Base-by-base conservation (phyloP, 2,888 invertebrate genomes). In the Oeneis ivallda region DNA sequence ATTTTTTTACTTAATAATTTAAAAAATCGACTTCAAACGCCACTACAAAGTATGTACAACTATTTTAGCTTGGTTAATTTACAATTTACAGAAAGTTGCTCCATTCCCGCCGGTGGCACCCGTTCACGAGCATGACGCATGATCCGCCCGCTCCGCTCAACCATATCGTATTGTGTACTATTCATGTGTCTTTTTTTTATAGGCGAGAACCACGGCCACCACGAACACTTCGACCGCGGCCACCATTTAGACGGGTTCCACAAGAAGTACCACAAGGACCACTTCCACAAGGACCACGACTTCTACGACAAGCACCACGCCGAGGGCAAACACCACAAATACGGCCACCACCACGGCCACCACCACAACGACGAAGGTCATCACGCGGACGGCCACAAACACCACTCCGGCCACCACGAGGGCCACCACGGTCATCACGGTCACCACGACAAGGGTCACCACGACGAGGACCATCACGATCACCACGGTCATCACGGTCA, bases 231-330 rank as follows among this genome's bases (percentile, higher is more conserved):
- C 13, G 56, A 56, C 56, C 39, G 56, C 17, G 56, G 56, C 17
- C 56, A 56, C 41, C 56, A 56, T 3, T 6, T 56, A 39, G 56
- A 56, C 39, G 56, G 56, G 13, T 56, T 56, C 56, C 56, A 56
- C 41, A 56, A 96, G 86, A 96, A 96, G 78, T 95, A 95, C 76
- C 96, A 96, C 84, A 97, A 97, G 82, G 96, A 97, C 79, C 97
- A 97, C 81, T 96, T 95, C 84, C 95, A 96, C 79, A 97, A 97
- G 84, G 95, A 96, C 78, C 96, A 96, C 82, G 96, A 96, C 91
- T 97, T 97, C 93, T 97, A 97, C 85, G 96, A 97, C 75, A 96
- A 97, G 80, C 95, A 95, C 79, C 96, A 97, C 85, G 96, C 96
- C 78, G 96, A 95, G 65, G 96, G 96, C 57, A 95, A 96, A 78